A percentile compares a stretch with the other conserved stretches of the same genome.
Evolutionary conservation across 2,113 vertebrate species (phyloP).

Genomic region (Lepisosteus oculatus): DNA sequence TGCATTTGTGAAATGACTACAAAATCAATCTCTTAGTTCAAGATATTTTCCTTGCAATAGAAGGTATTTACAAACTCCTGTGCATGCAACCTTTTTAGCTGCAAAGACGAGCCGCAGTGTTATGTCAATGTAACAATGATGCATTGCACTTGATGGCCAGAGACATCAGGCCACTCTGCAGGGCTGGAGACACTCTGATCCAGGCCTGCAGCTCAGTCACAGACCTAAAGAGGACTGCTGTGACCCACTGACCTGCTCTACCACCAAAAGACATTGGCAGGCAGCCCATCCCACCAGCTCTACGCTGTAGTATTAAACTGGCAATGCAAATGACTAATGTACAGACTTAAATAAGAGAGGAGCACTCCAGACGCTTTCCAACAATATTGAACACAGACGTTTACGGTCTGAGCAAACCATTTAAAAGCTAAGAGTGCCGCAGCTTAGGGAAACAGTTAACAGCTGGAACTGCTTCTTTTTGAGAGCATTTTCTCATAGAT

Average conservation of each 20-base stretch:
- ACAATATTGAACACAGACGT: slow-evolving; percentile 57
- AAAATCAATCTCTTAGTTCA: too few relatives aligned
- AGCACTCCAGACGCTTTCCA: slow-evolving; percentile 35
- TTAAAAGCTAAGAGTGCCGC: slow-evolving; percentile 62
- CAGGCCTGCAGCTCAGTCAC: not conserved
- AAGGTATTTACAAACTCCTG: too few relatives aligned
- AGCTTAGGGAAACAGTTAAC: slow-evolving; percentile 44
- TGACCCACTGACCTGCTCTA: too few relatives aligned
- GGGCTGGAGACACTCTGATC: slow-evolving; percentile 4
- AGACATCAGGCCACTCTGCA: slow-evolving; percentile 45
- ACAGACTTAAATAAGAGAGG: slow-evolving; percentile 46
- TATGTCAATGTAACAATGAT: slow-evolving; percentile 28
- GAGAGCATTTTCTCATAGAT: too few relatives aligned
- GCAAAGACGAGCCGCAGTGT: too few relatives aligned
- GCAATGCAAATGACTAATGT: slow-evolving; percentile 62
- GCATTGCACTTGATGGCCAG: slow-evolving; percentile 35
- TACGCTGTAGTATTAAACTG: slow-evolving; percentile 62
- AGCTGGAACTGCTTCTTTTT: too few relatives aligned
- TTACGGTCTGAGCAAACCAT: slow-evolving; percentile 74
- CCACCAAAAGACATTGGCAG: not conserved
- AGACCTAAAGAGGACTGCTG: not conserved
- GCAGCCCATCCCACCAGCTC: slow-evolving; percentile 19
- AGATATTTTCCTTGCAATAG: too few relatives aligned
- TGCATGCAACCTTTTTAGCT: too few relatives aligned
- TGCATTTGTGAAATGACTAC: too few relatives aligned